Percentiles rank a stretch among this genome's conserved stretches.
Evolutionary conservation across 1,140 invertebrate species (phyloP).

Genomic region (Hypsibius dujardini): DNA sequence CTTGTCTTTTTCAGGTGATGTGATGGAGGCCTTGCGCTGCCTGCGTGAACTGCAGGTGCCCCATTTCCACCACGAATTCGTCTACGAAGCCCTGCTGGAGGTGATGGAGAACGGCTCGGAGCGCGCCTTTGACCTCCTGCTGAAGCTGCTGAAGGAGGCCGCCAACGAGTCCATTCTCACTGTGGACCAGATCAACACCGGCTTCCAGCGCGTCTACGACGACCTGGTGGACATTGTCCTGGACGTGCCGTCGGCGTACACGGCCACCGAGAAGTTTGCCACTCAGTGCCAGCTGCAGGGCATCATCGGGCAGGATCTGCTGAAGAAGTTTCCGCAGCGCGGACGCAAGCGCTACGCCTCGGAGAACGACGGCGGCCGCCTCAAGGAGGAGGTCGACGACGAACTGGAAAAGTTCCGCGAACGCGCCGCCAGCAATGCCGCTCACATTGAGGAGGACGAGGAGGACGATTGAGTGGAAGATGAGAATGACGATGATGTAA

Average conservation of each 20-base stretch:
- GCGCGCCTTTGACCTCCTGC: constrained; percentile 54
- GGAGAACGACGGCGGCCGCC: constrained; percentile 66
- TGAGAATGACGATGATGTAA: no score
- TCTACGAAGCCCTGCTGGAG: constrained; percentile 67
- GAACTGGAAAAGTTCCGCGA: constrained; percentile 13
- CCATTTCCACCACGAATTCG: constrained; percentile 81
- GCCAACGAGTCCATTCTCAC: constrained; percentile 54
- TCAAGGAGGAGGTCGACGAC: constrained; percentile 42
- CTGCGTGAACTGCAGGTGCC: constrained; percentile 69
- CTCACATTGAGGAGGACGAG: constrained; percentile 14
- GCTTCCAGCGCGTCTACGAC: constrained; percentile 62
- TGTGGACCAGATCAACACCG: constrained; percentile 63
- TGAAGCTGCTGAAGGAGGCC: constrained; percentile 55
- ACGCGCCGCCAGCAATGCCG: neutral
- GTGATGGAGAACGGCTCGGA: constrained; percentile 62
- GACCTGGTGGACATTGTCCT: constrained; percentile 73
- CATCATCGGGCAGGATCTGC: constrained; percentile 48
- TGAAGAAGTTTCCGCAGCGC: constrained; percentile 56
- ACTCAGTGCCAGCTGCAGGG: constrained; percentile 47
- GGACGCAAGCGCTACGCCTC: constrained; percentile 81
- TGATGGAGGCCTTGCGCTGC: constrained; percentile 51
- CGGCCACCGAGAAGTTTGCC: constrained; percentile 62
- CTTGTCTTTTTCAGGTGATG: constrained; percentile 54
- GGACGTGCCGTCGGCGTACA: constrained; percentile 74
- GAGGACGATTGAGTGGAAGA: no score